These are phyloP conservation scores for Darwinula stevensoni DNA, from an alignment of 2,888 invertebrate species.

Conservation along the genomic window DNA sequence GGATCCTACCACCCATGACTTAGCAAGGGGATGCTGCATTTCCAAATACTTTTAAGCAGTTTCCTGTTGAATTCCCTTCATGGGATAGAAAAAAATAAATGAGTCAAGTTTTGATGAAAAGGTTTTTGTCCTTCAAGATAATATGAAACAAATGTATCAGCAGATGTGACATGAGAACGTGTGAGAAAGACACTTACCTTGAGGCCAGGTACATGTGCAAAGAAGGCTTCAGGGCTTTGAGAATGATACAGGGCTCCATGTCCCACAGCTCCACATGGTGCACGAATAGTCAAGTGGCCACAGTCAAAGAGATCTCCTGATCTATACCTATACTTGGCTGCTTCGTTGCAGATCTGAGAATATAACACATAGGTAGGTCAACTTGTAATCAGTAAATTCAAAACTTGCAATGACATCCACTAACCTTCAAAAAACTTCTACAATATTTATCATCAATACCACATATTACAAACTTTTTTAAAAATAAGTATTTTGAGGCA, in stretches of 20 bases:
- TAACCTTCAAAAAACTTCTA: too few relatives aligned
- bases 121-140: too few relatives aligned
- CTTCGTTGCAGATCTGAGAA: conserved; percentile 29
- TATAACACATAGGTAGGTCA: too few relatives aligned
- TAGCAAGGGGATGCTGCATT: too few relatives aligned
- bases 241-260: conserved; percentile 96
- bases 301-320: conserved; percentile 68
- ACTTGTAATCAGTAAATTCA: background rate
- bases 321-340: conserved; percentile 76
- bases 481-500: too few relatives aligned
- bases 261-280: conserved; percentile 91
- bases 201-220: conserved; percentile 77
- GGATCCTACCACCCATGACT: too few relatives aligned
- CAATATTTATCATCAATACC: background rate
- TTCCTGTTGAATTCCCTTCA: too few relatives aligned
- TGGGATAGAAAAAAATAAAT: conserved; percentile 4
- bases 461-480: too few relatives aligned
- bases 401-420: too few relatives aligned
- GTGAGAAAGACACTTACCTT: conserved; percentile 28
- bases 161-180: too few relatives aligned
- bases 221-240: conserved; percentile 89
- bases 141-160: too few relatives aligned
- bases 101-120: background rate
- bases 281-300: conserved; percentile 62
- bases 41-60: too few relatives aligned